Conservation (phyloP, 2,113 vertebrate species). For the Phaetusa simplex region DNA sequence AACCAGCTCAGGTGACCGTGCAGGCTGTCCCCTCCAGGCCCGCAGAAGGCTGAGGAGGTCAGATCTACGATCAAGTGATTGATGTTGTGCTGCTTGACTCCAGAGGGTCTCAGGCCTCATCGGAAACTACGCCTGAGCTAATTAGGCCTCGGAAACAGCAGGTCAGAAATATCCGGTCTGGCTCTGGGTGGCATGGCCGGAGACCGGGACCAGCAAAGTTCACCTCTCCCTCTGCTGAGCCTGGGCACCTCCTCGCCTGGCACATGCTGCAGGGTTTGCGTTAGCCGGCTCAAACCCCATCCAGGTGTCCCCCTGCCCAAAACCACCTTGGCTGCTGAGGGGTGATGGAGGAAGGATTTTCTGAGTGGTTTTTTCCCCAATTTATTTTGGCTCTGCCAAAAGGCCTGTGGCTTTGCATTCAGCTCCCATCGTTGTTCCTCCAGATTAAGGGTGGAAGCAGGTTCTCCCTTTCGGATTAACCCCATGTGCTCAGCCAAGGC, state of each 20-base stretch:
- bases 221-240: not conserved
- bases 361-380: not conserved
- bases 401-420: not conserved
- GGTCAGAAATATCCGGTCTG: not conserved
- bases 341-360: not conserved
- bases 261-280: fast-evolving
- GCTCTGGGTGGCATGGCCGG: not conserved
- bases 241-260: not conserved
- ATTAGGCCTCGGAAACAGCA: not conserved
- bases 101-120: not conserved
- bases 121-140: not conserved
- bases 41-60: not conserved
- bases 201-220: not conserved
- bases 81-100: not conserved
- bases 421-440: not conserved
- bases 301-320: not conserved
- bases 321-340: not conserved
- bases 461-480: not conserved
- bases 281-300: not conserved
- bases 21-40: not conserved
- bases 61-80: fast-evolving
- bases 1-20: not conserved
- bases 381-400: not conserved
- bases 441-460: not conserved
- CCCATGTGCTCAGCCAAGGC: not conserved